Conservation (phyloP, 2,888 invertebrate species). For the Ophion slaviceki region DNA sequence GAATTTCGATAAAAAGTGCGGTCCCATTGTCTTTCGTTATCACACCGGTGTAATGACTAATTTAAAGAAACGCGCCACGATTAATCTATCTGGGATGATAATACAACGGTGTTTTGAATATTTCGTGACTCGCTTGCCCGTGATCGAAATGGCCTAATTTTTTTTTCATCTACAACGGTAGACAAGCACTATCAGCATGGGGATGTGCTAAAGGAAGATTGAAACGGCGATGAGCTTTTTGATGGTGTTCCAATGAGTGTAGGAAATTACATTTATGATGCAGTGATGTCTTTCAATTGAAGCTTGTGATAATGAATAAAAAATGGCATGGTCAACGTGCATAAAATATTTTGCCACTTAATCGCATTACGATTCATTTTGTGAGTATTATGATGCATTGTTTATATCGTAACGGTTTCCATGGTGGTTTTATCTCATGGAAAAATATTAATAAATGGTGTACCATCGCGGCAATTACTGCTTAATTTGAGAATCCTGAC, state of each 20-base stretch:
- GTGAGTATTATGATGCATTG: slow-evolving; percentile 13
- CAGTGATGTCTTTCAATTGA: slow-evolving; percentile 21
- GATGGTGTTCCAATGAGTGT: slow-evolving; percentile 65
- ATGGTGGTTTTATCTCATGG: neutral
- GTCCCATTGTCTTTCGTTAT: neutral
- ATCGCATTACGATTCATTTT: slow-evolving; percentile 3
- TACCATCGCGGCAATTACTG: slow-evolving; percentile 32
- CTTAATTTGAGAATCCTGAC: slow-evolving; percentile 25
- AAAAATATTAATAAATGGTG: slow-evolving; percentile 21
- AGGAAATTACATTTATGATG: slow-evolving; percentile 66
- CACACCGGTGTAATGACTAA: slow-evolving; percentile 42
- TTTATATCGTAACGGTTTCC: slow-evolving; percentile 38
- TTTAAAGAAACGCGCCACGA: slow-evolving; percentile 43
- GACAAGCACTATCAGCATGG: slow-evolving; percentile 47
- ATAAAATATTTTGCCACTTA: slow-evolving; percentile 3
- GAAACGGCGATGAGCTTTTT: slow-evolving; percentile 71
- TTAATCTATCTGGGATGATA: slow-evolving; percentile 37
- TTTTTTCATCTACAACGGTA: slow-evolving; percentile 62
- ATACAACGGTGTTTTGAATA: slow-evolving; percentile 57
- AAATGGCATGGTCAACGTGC: neutral
- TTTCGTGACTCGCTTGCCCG: slow-evolving; percentile 60
- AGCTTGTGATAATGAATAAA: neutral
- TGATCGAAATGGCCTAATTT: slow-evolving; percentile 62
- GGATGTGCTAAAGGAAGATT: slow-evolving; percentile 65
- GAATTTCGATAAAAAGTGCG: slow-evolving; percentile 53